These are phyloP conservation scores for Meliscaeva auricollis DNA, from an alignment of 2,888 invertebrate species.

Conservation along the genomic window DNA sequence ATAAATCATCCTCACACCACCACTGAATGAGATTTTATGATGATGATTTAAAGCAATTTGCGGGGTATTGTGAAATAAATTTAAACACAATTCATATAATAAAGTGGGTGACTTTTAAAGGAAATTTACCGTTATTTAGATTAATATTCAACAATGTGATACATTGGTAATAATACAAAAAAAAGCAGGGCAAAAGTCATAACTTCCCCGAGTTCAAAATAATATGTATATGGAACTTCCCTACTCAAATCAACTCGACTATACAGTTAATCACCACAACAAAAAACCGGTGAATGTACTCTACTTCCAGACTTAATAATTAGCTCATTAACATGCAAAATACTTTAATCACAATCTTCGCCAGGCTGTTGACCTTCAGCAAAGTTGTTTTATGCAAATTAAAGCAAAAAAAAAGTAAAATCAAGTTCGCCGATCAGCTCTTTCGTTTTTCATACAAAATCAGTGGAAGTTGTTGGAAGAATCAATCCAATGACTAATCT, in stretches of 20 bases:
- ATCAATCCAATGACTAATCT: constrained; percentile 1
- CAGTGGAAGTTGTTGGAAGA: background rate
- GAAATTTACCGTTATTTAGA: constrained; percentile 1
- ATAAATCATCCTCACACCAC: constrained; percentile 9
- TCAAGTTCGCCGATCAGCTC: constrained; percentile 35
- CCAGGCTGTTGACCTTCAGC: constrained; percentile 35
- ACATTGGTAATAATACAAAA: background rate
- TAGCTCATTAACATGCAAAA: constrained; percentile 19
- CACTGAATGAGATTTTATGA: background rate
- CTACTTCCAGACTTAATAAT: constrained; percentile 36
- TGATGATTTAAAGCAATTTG: constrained; percentile 12
- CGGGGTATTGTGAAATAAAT: constrained; percentile 7
- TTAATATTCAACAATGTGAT: background rate
- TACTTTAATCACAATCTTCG: constrained; percentile 15
- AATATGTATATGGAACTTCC: constrained; percentile 12
- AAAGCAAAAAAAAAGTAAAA: constrained; percentile 1
- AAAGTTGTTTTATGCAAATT: constrained; percentile 19
- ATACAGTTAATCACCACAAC: constrained; percentile 22
- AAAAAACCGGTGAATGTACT: constrained; percentile 38
- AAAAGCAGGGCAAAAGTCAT: too few relatives aligned
- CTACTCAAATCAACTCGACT: background rate
- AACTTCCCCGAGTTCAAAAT: constrained; percentile 15
- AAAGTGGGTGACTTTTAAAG: constrained; percentile 1
- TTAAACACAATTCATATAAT: background rate
- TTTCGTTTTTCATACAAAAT: constrained; percentile 24